Evolutionary conservation across 1,140 invertebrate genomes (phyloP), one percentile per base, ranked within the genome.

Genomic region (Drosophila ohnishii): DNA sequence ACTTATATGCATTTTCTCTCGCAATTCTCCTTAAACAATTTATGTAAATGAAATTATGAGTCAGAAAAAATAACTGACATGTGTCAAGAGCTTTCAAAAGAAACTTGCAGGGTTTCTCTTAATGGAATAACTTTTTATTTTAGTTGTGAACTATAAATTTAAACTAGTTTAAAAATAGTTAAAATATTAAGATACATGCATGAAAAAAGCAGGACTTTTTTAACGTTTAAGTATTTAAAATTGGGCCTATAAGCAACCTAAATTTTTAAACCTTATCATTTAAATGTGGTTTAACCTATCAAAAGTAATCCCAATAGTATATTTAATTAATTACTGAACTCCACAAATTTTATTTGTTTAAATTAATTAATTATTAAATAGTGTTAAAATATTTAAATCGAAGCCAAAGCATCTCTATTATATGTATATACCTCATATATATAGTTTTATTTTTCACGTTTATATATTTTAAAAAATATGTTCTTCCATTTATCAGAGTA

Each of bases 61-160:
- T 19, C 8, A 14, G 50, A 35, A 53, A 19, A 14, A 7, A 35
- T 9, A 53, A 22, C 50, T 53, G 50, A 14, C 50, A 35, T 53
- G 50, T 53, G 50, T 35, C 50, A 35, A 14, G 7, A 35, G 32
- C 16, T 53, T 53, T 35, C 4, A 53, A 9, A 53, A 35, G 3
- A 34, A 51, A 14, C 11, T 19, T 22, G 10, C 50, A 14, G 8
- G 2, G 2, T 8, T 22, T 53, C 16, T 5, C 32, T 9, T 22
- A 53, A 53, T 22, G 10, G 11, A 35, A 35, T 14, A 22, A 7
- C 8, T 53, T 34, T 51, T 34, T 34, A 14, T 9, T 14, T 53
- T 35, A 22, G 7, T 53, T 35, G 7, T 14, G 16, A 53, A 19
- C 32, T 22, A 5, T 4, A 34, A 34, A 19, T 14, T 5, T 11